Conservation (phyloP, 2,888 invertebrate species). For the Polyommatus iphigenia region DNA sequence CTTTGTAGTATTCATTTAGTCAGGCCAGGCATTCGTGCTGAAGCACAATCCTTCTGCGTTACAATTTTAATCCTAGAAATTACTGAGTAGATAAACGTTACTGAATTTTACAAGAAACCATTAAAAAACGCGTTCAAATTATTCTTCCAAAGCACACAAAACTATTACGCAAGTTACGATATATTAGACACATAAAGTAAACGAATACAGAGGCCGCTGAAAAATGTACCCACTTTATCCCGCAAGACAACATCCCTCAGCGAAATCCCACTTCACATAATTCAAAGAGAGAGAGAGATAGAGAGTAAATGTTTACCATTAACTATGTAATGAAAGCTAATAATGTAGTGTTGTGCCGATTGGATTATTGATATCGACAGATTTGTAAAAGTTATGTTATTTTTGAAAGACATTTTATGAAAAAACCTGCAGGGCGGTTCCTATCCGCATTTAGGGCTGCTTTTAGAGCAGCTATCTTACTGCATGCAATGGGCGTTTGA, state of each 20-base stretch:
- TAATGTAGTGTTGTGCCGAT: neutral
- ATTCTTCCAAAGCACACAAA: neutral
- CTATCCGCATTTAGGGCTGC: too few species aligned
- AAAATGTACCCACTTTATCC: constrained; percentile 9
- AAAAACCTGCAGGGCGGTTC: too few species aligned
- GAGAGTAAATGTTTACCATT: constrained; percentile 15
- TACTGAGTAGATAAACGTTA: too few species aligned
- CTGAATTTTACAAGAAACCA: too few species aligned
- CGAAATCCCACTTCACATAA: constrained; percentile 14
- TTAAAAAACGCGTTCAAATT: too few species aligned
- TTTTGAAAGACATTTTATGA: too few species aligned
- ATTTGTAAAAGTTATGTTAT: neutral
- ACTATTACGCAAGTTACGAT: neutral
- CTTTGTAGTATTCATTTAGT: too few species aligned
- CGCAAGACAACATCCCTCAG: constrained; percentile 1
- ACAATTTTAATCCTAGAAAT: too few species aligned
- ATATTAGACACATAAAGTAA: constrained; percentile 7
- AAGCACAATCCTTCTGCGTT: too few species aligned
- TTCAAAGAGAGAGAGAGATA: constrained; percentile 1
- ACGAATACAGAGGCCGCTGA: constrained; percentile 7
- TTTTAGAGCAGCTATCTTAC: too few species aligned
- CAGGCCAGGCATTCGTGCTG: too few species aligned
- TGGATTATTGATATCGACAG: neutral
- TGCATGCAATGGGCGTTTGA: too few species aligned
- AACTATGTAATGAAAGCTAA: constrained; percentile 7